Percentiles rank a stretch among this genome's conserved stretches.
These are phyloP conservation scores for Macropis europaea DNA, from an alignment of 2,888 invertebrate species.

Conservation along the genomic window DNA sequence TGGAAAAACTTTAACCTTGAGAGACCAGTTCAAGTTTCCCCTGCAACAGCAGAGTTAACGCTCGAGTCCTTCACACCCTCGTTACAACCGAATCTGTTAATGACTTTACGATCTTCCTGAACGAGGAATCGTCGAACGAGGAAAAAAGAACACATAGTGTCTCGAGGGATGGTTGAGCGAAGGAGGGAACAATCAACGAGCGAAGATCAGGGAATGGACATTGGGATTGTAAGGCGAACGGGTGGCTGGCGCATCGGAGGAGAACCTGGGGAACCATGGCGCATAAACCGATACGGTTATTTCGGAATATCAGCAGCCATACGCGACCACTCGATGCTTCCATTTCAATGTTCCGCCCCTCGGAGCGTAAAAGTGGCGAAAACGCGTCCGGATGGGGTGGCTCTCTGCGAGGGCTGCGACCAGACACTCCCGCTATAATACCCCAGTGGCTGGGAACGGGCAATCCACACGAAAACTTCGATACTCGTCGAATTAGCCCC, in stretches of 20 bases:
- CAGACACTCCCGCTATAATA: slow-evolving; percentile 20
- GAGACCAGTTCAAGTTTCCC: too few relatives aligned
- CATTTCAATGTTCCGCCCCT: slow-evolving; percentile 77
- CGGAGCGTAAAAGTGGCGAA: slow-evolving; percentile 76
- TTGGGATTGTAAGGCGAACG: slow-evolving; percentile 58
- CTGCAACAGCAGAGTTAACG: too few relatives aligned
- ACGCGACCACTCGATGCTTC: slow-evolving; percentile 72
- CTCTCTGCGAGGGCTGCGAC: slow-evolving; percentile 48
- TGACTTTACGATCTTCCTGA: too few relatives aligned
- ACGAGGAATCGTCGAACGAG: not conserved
- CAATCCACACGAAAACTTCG: slow-evolving; percentile 42
- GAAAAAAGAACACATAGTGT: not conserved
- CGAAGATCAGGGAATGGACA: slow-evolving; percentile 47
- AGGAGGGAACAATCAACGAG: slow-evolving; percentile 11
- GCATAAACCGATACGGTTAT: slow-evolving; percentile 73
- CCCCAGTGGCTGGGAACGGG: slow-evolving; percentile 26
- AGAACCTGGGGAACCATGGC: slow-evolving; percentile 63
- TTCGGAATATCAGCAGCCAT: slow-evolving; percentile 74
- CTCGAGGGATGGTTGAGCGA: slow-evolving; percentile 3
- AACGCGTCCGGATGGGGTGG: slow-evolving; percentile 62
- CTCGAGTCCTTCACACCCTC: too few relatives aligned
- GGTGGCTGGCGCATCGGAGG: slow-evolving; percentile 56
- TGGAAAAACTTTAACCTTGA: too few relatives aligned
- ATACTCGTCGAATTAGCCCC: slow-evolving; percentile 36
- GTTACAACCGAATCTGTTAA: too few relatives aligned